A percentile compares a stretch with the other conserved stretches of the same genome.
phyloP scores from a whole-genome alignment of 2,888 invertebrate genomes.

The Siphonodentalium dalli region DNA sequence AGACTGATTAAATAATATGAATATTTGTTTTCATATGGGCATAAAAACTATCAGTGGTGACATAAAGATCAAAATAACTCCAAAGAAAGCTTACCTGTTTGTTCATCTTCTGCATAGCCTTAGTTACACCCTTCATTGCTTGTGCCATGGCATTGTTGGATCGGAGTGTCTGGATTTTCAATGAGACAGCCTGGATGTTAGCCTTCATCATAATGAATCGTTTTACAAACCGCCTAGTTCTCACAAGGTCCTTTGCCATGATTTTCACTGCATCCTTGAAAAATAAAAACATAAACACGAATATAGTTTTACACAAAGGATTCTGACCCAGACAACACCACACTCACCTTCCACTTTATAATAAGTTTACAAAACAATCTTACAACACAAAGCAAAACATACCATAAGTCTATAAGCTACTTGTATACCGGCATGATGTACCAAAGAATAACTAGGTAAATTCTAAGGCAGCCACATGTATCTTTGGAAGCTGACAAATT shows the following conservation, averaged over 20 bases:
- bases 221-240: conserved; percentile 91
- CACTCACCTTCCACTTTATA: no score
- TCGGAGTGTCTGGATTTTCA: conserved; percentile 96
- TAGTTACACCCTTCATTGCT: conserved; percentile 98
- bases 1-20: no score
- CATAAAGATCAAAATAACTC: neutral
- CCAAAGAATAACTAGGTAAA: no score
- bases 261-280: conserved; percentile 96
- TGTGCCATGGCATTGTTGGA: conserved; percentile 99
- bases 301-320: no score
- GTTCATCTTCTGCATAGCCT: conserved; percentile 99
- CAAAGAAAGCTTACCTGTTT: conserved; percentile 67
- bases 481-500: no score
- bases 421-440: no score
- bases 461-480: no score
- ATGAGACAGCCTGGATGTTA: conserved; percentile 87
- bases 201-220: conserved; percentile 99
- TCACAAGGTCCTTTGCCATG: conserved; percentile 98
- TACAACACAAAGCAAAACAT: no score
- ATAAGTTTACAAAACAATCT: no score
- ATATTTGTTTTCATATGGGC: neutral
- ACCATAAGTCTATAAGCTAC: no score
- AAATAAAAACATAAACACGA: no score
- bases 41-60: neutral
- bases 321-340: no score